Conservation (phyloP, 2,888 invertebrate genomes). For the Philhelius pedissequus region DNA sequence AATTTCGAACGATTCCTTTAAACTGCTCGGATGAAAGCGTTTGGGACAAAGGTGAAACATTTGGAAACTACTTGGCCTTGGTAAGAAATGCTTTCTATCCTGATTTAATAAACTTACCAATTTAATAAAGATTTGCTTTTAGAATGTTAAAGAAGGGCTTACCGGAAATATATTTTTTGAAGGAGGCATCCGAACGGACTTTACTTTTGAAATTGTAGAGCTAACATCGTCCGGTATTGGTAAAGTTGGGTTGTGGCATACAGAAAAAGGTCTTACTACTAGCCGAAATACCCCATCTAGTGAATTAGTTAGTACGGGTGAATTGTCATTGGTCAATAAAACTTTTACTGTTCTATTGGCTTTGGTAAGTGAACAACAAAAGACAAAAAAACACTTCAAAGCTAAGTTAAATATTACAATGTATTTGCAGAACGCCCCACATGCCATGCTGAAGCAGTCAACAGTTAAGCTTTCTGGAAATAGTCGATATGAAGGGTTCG, state of each 20-base stretch:
- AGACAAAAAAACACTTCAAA: not conserved
- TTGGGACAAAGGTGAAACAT: conserved; percentile 89
- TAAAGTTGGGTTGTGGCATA: conserved; percentile 86
- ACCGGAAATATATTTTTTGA: conserved; percentile 89
- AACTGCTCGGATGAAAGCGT: conserved; percentile 82
- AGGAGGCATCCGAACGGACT: conserved; percentile 86
- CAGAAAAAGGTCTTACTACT: conserved; percentile 82
- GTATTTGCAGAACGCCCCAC: conserved; percentile 86
- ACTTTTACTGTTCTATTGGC: conserved; percentile 86
- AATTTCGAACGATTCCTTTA: conserved; percentile 79
- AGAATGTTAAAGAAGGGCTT: conserved; percentile 80
- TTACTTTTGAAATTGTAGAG: conserved; percentile 85
- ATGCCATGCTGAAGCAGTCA: conserved; percentile 90
- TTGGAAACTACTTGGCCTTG: conserved; percentile 86
- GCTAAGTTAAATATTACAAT: not conserved
- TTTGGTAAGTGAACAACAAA: conserved; percentile 80
- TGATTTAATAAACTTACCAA: too few species aligned
- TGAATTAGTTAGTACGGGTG: conserved; percentile 79
- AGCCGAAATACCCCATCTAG: conserved; percentile 78
- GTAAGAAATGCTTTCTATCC: conserved; percentile 68
- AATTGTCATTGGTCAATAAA: conserved; percentile 84
- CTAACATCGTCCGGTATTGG: conserved; percentile 82
- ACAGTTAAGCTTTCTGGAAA: conserved; percentile 85
- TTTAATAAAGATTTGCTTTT: not conserved
- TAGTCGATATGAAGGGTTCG: conserved; percentile 91